Base-by-base conservation (phyloP, 2,888 invertebrate species). In the Augiades crinisus region DNA sequence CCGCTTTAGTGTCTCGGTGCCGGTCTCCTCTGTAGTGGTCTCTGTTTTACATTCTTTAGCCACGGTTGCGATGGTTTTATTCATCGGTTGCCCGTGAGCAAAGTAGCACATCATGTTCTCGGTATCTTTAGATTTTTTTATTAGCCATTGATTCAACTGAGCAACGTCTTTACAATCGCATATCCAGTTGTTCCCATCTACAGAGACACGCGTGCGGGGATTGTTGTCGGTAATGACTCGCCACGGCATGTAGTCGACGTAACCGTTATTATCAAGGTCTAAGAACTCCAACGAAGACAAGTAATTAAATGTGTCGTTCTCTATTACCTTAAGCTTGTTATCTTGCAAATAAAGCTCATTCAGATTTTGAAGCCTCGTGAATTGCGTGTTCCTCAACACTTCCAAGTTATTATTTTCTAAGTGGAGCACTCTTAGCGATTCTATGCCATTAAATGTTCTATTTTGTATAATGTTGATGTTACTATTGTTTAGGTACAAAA, bases 101-200 rank as follows among this genome's bases (percentile, higher is more conserved):
- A 92, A 91, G 66, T 91, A 90, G 75, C 94, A 94, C 80, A 92
- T 91, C 90, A 94, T 92, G 74, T 88, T 92, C 64, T 92, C 91
- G 51, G 93, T 92, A 70, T 93, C 92, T 75, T 92, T 91, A 45
- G 91, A 92, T 72, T 93, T 93, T 72, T 92, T 91, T 68, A 91
- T 87, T 55, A 95, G 79, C 95, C 95, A 95, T 63, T 92, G 91
- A 71, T 93, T 92, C 66, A 95, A 84, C 65, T 92, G 92, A 58
- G 91, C 91, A 47, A 95, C 91, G 68, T 93, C 93, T 69, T 91
- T 91, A 82, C 96, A 96, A 74, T 95, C 94, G 84, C 96, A 96
- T 77, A 94, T 93, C 96, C 96, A 95, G 75, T 93, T 93, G 91
- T 95, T 95, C 67, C 94, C 94, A 68, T 94, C 93, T 57, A 95